Conservation (phyloP, 2,797 vertebrate genomes). For the Silurus lanzhouensis region DNA sequence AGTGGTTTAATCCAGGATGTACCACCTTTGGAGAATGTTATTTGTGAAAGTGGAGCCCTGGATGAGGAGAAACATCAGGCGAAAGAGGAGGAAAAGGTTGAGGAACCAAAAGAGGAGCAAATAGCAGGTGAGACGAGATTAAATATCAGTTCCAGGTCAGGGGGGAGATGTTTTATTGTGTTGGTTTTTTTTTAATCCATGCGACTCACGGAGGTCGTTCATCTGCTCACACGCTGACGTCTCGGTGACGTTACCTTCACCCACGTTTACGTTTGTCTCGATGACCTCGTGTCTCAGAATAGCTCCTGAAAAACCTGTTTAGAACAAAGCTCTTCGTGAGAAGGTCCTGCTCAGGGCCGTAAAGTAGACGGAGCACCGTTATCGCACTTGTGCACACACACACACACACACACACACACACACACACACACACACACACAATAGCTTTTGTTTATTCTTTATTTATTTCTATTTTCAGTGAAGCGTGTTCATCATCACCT, state of each 20-base stretch:
- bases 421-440: neutral
- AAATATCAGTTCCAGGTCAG: neutral
- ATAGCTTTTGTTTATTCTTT: slow-evolving; percentile 40
- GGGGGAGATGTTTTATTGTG: too few relatives aligned
- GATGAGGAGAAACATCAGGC: neutral
- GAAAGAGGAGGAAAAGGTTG: slow-evolving; percentile 17
- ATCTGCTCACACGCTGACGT: neutral
- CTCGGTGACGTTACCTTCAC: neutral
- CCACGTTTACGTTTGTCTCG: neutral
- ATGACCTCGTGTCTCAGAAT: neutral
- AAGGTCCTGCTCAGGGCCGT: neutral
- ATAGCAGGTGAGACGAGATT: slow-evolving; percentile 43
- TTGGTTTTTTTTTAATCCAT: neutral
- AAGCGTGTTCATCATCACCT: neutral
- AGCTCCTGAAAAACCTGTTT: neutral
- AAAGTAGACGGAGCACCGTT: slow-evolving; percentile 6
- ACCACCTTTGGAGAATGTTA: slow-evolving; percentile 25
- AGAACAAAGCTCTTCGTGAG: slow-evolving; percentile 1
- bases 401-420: too few relatives aligned
- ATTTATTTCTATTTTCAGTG: slow-evolving; percentile 40
- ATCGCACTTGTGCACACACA: neutral
- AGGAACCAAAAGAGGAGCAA: slow-evolving; percentile 18
- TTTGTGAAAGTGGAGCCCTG: slow-evolving; percentile 19
- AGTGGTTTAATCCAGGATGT: slow-evolving; percentile 23
- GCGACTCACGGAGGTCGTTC: neutral